Conservation (phyloP, 2,888 invertebrate genomes). For the Coleophora deauratella region DNA sequence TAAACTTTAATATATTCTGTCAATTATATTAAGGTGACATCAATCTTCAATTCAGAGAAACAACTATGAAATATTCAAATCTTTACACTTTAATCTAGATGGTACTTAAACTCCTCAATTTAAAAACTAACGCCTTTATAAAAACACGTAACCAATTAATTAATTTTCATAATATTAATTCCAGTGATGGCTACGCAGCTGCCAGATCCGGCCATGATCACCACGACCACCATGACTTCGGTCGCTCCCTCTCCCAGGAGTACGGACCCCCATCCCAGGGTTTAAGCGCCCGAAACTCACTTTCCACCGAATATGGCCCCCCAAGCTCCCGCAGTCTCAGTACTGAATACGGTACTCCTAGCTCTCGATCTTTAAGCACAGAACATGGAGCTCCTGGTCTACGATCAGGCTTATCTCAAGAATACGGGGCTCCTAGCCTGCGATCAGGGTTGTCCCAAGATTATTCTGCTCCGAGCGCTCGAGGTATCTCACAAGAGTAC, state of each 20-base stretch:
- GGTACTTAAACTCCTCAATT: too few species aligned
- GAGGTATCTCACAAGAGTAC: slow-evolving; percentile 27
- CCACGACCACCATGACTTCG: slow-evolving; percentile 22
- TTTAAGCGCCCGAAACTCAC: slow-evolving; percentile 1
- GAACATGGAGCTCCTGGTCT: slow-evolving; percentile 26
- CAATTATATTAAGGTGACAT: too few species aligned
- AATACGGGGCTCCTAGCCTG: slow-evolving; percentile 28
- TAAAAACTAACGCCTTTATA: too few species aligned
- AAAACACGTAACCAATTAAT: too few species aligned
- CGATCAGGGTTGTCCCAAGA: slow-evolving; percentile 11
- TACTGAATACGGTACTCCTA: slow-evolving; percentile 19
- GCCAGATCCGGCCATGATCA: slow-evolving; percentile 29
- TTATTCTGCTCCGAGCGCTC: slow-evolving; percentile 27
- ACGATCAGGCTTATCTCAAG: slow-evolving; percentile 27
- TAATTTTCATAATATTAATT: slow-evolving; percentile 14
- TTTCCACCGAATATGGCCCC: slow-evolving; percentile 18
- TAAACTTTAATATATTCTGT: too few species aligned
- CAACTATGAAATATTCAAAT: too few species aligned
- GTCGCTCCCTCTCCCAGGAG: too few species aligned
- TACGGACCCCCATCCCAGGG: slow-evolving; percentile 7
- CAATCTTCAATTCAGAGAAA: too few species aligned
- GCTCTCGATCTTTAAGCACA: slow-evolving; percentile 8
- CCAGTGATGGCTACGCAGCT: slow-evolving; percentile 45
- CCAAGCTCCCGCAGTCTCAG: slow-evolving; percentile 12
- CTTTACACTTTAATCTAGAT: too few species aligned